Percentiles rank a stretch among this genome's conserved stretches.
Conservation (phyloP, 2,888 invertebrate genomes). For the Campopleginae sp. region DNA sequence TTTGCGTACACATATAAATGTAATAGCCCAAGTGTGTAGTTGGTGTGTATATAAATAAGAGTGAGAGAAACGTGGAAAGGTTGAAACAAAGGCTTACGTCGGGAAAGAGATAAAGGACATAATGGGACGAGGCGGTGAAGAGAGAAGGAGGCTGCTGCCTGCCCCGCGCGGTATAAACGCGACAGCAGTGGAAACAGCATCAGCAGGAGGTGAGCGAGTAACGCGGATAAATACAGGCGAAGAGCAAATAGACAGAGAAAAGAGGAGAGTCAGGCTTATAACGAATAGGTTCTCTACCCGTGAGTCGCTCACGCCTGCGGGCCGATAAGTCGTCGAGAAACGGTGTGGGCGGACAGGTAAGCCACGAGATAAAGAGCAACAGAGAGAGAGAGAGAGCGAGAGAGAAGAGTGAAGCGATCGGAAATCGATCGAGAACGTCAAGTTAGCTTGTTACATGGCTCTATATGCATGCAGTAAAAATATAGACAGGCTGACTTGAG, state of each 20-base stretch:
- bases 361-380: conserved; percentile 31
- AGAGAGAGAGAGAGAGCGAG: conserved; percentile 9
- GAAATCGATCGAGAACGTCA: conserved; percentile 70
- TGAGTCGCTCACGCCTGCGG: conserved; percentile 62
- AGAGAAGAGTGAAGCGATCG: conserved; percentile 61
- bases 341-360: conserved; percentile 71
- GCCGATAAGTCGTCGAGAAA: conserved; percentile 68
- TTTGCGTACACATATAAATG: not conserved
- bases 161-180: conserved; percentile 25
- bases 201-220: conserved; percentile 15
- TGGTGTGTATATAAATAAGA: conserved; percentile 22
- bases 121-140: conserved; percentile 65
- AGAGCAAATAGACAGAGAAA: conserved; percentile 25
- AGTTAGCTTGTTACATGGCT: conserved; percentile 58
- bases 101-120: conserved; percentile 70
- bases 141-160: conserved; percentile 24
- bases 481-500: conserved; percentile 48
- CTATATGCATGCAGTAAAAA: conserved; percentile 35
- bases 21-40: not conserved
- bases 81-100: conserved; percentile 70
- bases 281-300: conserved; percentile 61
- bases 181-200: conserved; percentile 16
- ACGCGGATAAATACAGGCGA: conserved; percentile 58
- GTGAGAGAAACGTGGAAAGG: conserved; percentile 55
- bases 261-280: conserved; percentile 50